A percentile compares a stretch with the other conserved stretches of the same genome.
Evolutionary conservation across 2,888 invertebrate species (phyloP).

Genomic region (Spodoptera exigua): DNA sequence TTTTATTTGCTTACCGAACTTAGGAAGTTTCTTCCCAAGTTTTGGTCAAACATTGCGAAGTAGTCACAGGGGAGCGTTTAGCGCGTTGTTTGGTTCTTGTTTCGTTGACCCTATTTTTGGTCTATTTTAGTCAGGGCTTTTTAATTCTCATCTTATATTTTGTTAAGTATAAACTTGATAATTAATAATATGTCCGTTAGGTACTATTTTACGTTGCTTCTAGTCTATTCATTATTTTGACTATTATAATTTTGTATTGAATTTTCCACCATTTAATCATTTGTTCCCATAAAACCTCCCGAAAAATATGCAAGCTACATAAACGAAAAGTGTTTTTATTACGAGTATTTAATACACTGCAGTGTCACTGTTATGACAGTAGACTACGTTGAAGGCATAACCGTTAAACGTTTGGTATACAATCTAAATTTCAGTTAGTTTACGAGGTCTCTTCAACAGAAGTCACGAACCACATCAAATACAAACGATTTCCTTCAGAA

Average conservation of each 20-base stretch:
- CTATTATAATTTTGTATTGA: too few species aligned
- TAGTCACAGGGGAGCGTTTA: conserved; percentile 21
- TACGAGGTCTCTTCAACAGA: conserved; percentile 29
- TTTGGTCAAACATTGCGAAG: conserved; percentile 13
- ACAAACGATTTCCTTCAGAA: conserved; percentile 12
- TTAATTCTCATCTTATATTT: background rate
- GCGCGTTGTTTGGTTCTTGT: background rate
- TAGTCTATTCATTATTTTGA: too few species aligned
- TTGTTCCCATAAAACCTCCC: background rate
- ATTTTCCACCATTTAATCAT: too few species aligned
- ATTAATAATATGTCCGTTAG: too few species aligned
- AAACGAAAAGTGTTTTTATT: conserved; percentile 6
- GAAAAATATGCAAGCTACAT: background rate
- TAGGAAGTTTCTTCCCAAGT: conserved; percentile 10
- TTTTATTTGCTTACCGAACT: conserved; percentile 27
- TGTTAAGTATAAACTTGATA: too few species aligned
- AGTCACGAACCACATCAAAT: conserved; percentile 41
- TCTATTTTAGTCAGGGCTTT: background rate
- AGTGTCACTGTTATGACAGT: conserved; percentile 39
- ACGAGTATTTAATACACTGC: conserved; percentile 35
- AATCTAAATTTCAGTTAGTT: conserved; percentile 23
- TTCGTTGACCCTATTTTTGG: background rate
- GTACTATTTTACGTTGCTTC: too few species aligned
- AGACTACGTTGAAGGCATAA: conserved; percentile 36
- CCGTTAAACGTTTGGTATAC: conserved; percentile 44